Evolutionary conservation across 2,797 vertebrate species (phyloP).

Genomic region (Sphaeramia orbicularis): DNA sequence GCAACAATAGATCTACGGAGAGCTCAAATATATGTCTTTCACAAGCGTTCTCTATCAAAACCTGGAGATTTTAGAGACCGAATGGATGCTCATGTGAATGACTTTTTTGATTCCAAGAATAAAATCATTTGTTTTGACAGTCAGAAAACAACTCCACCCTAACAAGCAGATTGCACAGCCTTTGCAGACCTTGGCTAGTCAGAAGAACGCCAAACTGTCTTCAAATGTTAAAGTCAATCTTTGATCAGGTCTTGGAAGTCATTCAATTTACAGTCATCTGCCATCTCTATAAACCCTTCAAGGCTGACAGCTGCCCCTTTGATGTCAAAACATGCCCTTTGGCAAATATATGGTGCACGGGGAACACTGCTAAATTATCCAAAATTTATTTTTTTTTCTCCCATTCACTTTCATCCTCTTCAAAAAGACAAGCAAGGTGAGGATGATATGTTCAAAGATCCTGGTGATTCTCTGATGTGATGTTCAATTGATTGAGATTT

Average conservation of each 20-base stretch:
- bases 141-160: constrained; percentile 10
- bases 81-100: not conserved
- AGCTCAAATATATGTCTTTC: not conserved
- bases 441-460: constrained; percentile 59
- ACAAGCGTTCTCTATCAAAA: not conserved
- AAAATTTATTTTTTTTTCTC: constrained; percentile 46
- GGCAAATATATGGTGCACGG: constrained; percentile 71
- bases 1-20: not conserved
- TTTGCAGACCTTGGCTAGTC: constrained; percentile 39
- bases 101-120: constrained; percentile 1
- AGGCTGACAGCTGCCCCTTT: constrained; percentile 81
- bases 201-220: constrained; percentile 58
- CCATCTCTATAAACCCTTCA: constrained; percentile 71
- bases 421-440: constrained; percentile 72
- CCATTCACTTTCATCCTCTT: constrained; percentile 72
- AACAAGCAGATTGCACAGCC: constrained; percentile 29
- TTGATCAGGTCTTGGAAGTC: constrained; percentile 79
- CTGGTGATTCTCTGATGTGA: constrained; percentile 53
- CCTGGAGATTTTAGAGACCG: not conserved
- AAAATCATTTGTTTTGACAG: not conserved
- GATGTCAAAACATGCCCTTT: constrained; percentile 84
- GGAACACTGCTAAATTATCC: constrained; percentile 73
- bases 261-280: constrained; percentile 73
- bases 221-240: constrained; percentile 61
- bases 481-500: constrained; percentile 70